Evolutionary conservation across 2,888 invertebrate species (phyloP).

Genomic region (Conomelus anceps): DNA sequence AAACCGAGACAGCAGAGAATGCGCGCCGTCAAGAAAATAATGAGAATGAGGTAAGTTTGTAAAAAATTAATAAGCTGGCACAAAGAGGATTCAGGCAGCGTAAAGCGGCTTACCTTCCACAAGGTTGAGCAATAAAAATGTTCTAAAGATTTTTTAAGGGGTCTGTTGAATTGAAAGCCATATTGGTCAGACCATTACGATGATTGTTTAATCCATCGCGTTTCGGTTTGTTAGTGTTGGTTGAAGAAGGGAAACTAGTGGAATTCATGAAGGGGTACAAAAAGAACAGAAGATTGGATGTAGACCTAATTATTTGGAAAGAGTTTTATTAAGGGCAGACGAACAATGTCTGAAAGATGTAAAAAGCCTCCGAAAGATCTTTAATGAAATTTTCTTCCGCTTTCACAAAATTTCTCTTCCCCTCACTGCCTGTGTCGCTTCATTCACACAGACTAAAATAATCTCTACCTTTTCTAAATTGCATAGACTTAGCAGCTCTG

Average conservation of each 20-base stretch:
- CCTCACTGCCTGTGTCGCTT: not conserved
- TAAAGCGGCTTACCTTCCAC: not conserved
- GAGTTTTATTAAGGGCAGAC: not conserved
- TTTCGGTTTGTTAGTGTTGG: not conserved
- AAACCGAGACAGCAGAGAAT: not conserved
- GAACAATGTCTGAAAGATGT: not conserved
- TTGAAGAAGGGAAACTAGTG: no score
- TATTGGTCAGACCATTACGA: not conserved
- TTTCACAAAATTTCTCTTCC: not conserved
- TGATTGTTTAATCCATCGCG: not conserved
- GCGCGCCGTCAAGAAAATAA: not conserved
- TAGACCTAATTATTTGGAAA: not conserved
- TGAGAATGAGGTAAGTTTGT: not conserved
- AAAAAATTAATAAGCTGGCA: not conserved
- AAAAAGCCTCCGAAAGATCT: not conserved
- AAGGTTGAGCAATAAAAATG: not conserved
- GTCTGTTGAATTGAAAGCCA: not conserved
- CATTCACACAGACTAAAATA: not conserved
- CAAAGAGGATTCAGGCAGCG: not conserved
- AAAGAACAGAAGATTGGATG: not conserved
- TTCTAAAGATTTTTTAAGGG: not conserved
- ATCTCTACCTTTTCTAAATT: not conserved
- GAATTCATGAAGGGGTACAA: not conserved
- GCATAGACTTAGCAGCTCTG: not conserved
- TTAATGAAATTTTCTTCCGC: not conserved